Conservation (phyloP, 2,888 invertebrate species). For the Seira ritae region DNA sequence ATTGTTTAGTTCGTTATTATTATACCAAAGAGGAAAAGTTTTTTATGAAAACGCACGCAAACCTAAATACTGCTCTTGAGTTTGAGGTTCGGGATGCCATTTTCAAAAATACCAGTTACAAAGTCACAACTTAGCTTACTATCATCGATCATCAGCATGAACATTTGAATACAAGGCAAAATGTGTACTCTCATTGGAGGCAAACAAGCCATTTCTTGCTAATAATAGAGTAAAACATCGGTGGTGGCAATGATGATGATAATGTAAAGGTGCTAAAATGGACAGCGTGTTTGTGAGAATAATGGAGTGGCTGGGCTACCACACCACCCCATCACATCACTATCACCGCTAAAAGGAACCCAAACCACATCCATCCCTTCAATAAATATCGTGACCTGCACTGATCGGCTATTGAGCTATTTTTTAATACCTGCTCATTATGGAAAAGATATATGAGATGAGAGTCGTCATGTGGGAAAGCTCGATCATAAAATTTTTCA, state of each 20-base stretch:
- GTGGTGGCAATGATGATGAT: not conserved
- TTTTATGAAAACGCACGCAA: conserved; percentile 34
- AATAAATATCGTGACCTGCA: conserved; percentile 37
- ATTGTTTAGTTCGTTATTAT: not conserved
- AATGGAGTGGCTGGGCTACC: not conserved
- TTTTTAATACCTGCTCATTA: conserved; percentile 30
- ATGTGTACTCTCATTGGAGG: too few relatives aligned
- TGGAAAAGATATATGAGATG: not conserved
- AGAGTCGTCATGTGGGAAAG: not conserved
- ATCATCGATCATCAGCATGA: too few relatives aligned
- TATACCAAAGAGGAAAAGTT: not conserved
- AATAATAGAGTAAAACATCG: not conserved
- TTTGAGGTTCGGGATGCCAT: not conserved
- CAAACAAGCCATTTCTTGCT: not conserved
- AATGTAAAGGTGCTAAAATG: conserved; percentile 43
- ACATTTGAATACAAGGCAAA: not conserved
- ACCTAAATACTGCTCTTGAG: conserved; percentile 24
- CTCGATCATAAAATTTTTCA: not conserved
- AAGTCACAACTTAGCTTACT: not conserved
- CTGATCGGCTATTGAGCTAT: not conserved
- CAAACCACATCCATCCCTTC: not conserved
- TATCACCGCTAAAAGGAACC: not conserved
- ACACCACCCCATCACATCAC: not conserved
- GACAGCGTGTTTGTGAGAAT: conserved; percentile 11
- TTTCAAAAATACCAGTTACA: not conserved